Base-by-base conservation (phyloP, 2,113 vertebrate genomes). In the Microcebus lehilahytsara region DNA sequence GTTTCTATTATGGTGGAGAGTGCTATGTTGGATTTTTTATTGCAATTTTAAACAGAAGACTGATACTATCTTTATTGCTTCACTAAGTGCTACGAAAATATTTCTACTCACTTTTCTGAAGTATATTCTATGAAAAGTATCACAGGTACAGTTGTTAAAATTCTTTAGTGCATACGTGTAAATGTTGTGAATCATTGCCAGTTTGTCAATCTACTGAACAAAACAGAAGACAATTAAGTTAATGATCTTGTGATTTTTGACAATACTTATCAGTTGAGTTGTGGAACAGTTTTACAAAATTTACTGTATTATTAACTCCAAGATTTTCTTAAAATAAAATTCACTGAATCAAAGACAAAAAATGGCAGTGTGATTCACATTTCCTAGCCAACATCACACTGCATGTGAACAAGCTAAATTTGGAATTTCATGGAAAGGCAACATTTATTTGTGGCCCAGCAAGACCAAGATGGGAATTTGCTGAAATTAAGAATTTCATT, bases 241-340 rank as follows among this genome's bases (percentile, higher is more conserved):
- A 69, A 46, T 7, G 1, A 69, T 32, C 23, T 25, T 25, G 0
- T 71, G 9, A 9, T 25, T 13, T 69, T 64, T 30, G 25, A 4
- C 34, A 30, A 11, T 34, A 30, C 23, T 66, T 16, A 40, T 16
- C 74, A 80, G 32, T 12, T 32, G 22, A 56, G 27, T 46, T 20
- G 32, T 77, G 53, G 23, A 51, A 71, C 17, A 10, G 17, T 49
- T 88, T 78, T 23, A 67, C 6, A 37, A 69, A 85, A 72, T 4
- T 56, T 64, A 37, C 11, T 62, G 34, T 46, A 13, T 53, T 77
- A 32, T 71, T 89, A 42, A 78, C 71, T 72, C 22, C 37, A 89
- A 71, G 62, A 95, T 84, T 56, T 89, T 87, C 49, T 58, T 46
- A 13, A 72, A 84, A 71, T 30, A 92, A 95, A 91, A 84, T 53